Base-by-base conservation (phyloP, 2,888 invertebrate genomes). In the Galeruca laticollis region DNA sequence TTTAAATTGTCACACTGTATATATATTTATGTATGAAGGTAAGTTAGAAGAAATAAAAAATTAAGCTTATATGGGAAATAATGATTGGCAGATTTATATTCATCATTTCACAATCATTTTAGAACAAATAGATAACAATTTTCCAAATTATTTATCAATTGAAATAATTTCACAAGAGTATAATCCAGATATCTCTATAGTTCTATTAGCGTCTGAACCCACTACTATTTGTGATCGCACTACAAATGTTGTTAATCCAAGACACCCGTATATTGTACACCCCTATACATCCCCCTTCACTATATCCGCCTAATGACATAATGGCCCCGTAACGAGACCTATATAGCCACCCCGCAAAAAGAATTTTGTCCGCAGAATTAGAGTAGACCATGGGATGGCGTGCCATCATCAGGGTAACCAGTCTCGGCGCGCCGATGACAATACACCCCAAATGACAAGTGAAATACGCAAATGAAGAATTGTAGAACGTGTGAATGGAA, bases 381-480 rank as follows among this genome's bases (percentile, higher is more conserved):
- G 64, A 64, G 52, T 37, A 56, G 64, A 52, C 64, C 64, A 37
- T 43, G 33, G 37, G 56, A 64, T 75, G 70, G 69, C 74, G 52
- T 59, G 56, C 54, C 52, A 60, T 56, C 54, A 60, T 59, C 64
- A 43, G 60, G 43, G 52, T 61, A 66, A 52, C 62, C 47, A 64
- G 54, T 59, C 54, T 68, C 68, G 64, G 75, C 73, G 60, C 60
- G 73, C 40, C 68, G 76, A 74, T 71, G 78, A 87, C 87, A 87
- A 87, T 87, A 85, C 85, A 80, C 43, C 80, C 84, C 86, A 87
- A 87, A 86, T 86, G 86, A 86, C 86, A 86, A 86, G 86, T 86
- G 86, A 86, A 86, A 86, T 87, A 87, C 86, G 86, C 86, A 86
- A 86, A 87, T 86, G 86, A 86, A 86, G 86, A 87, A 87, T 86